These are phyloP conservation scores for Callimorpha dominula DNA, from an alignment of 2,888 invertebrate genomes.

Conservation along the genomic window DNA sequence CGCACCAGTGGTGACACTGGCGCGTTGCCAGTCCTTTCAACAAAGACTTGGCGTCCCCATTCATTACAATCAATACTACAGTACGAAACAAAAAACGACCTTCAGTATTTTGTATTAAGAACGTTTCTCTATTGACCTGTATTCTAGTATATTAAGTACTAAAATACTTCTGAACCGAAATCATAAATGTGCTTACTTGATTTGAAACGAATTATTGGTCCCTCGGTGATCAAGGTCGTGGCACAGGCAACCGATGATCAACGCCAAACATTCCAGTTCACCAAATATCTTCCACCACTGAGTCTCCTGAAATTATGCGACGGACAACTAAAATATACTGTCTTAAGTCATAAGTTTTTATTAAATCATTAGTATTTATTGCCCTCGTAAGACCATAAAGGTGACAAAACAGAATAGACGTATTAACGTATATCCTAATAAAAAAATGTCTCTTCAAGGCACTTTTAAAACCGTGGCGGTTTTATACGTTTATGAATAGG, in stretches of 20 bases:
- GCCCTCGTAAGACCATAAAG: no score
- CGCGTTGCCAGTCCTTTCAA: background rate
- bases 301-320: slow-evolving; percentile 88
- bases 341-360: background rate
- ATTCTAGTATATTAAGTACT: background rate
- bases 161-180: background rate
- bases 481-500: no score
- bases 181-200: slow-evolving; percentile 89
- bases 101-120: background rate
- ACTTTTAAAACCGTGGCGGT: no score
- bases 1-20: background rate
- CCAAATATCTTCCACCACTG: slow-evolving; percentile 98
- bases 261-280: slow-evolving; percentile 95
- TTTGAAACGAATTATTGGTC: slow-evolving; percentile 99
- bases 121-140: background rate
- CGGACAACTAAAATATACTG: slow-evolving; percentile 20
- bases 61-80: background rate
- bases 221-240: slow-evolving; percentile 98
- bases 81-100: background rate
- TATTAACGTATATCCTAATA: no score
- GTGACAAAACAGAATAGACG: no score
- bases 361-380: no score
- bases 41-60: background rate
- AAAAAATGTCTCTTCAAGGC: no score
- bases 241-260: slow-evolving; percentile 97